Evolutionary conservation across 2,113 vertebrate genomes (phyloP), one percentile per base, ranked within the genome.

Genomic region (Entomyzon cyanotis): DNA sequence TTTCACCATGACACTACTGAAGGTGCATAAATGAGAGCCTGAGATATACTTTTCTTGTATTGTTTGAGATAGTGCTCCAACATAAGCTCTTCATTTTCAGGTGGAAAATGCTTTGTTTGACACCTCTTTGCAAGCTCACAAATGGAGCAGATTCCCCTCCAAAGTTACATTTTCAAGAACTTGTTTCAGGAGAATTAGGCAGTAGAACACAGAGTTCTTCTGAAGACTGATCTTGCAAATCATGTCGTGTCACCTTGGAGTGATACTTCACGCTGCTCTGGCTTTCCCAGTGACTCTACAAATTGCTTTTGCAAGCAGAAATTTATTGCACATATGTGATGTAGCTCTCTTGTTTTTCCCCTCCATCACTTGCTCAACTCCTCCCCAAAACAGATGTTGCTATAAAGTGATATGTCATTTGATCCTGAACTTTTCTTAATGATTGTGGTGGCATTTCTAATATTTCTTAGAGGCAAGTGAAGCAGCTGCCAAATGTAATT

Each of bases 351-450:
- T 62, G 25, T 78, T 94, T 86, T 64, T 9, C 46, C 60, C 42
- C 50, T 75, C 62, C 47, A 33, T 62, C 39, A 9, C 39, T 69
- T 15, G n/a, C 27, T 25, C 60, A 64, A 7, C 41, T 65, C 68
- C 56, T 49, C 44, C 84, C 59, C 50, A 10, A 86, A 94, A 31
- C 94, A 93, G 92, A 86, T 86, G 89, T 76, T 89, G 41, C 94
- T 56, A 24, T 93, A 82, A 88, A 94, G 27, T 17, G 47, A 47
- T 92, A 58, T 37, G 58, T 90, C 92, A 90, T 64, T 67, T 65
- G 41, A 62, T 71, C 46, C 64, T 96, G 93, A 97, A 93, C 92
- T 96, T 97, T 76, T 67, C 90, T 84, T 94, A 84, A 93, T 73
- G 58, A 46, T 13, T 71, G 33, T 68, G 56, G 37, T 95, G 93